Base-by-base conservation (phyloP, 1,140 invertebrate genomes). In the Drosophila sulfurigaster region DNA sequence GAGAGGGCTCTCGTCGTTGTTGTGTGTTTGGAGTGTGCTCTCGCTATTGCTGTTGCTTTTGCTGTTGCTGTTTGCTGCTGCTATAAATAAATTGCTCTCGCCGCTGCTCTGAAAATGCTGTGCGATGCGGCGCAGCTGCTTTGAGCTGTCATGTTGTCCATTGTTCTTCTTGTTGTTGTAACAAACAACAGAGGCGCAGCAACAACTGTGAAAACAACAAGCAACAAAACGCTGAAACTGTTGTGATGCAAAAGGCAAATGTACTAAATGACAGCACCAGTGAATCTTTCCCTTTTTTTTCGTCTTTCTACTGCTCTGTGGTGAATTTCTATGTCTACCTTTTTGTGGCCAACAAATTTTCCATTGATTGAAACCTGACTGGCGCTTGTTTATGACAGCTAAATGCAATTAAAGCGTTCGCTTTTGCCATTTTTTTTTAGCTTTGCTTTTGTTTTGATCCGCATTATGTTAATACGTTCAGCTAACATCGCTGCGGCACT, bases 61-160 rank as follows among this genome's bases (percentile, higher is more conserved):
- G 60, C 52, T 65, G 57, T 41, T 56, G 25, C 41, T 75, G 72
- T 58, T 41, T 56, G 25, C 41, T 75, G 72, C 66, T 70, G 73
- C 73, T 75, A 75, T 64, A 75, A 75, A 75, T 75, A 75, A 70
- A 65, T 65, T 63, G 48, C 67, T 64, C 73, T 75, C 73, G 66
- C 67, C 58, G 67, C 59, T 70, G 67, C 67, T 75, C 73, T 73
- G 58, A 59, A 82, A 82, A 81, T 75, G 80, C 80, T 82, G 59
- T 68, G 71, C 74, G 60, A 79, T 80, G 82, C 82, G 60, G 83
- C 83, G 82, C 82, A 87, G 83, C 85, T 89, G 83, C 83, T 88
- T 82, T 79, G 49, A 86, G 80, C 63, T 78, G 75, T 75, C 48
- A 56, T 65, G 32, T 56, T 58, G 30, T 45, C n/a, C n/a, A 38